Evolutionary conservation across 2,113 vertebrate species (phyloP).

Genomic region (Bagarius yarrelli): DNA sequence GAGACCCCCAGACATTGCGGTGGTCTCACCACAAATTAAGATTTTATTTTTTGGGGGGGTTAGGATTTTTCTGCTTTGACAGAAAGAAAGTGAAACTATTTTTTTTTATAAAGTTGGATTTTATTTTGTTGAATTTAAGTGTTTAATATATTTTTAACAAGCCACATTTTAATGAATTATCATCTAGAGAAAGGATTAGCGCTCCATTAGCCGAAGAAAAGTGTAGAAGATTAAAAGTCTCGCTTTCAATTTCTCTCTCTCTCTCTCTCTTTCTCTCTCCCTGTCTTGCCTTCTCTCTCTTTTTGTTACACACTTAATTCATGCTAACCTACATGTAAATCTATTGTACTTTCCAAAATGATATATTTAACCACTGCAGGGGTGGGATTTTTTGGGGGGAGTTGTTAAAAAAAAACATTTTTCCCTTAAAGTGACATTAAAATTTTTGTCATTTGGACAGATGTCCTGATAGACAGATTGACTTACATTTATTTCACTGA

Average conservation of each 20-base stretch:
- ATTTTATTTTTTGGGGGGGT: no score
- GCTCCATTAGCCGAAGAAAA: background rate
- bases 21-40: slow-evolving; percentile 10
- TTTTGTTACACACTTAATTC: background rate
- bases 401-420: background rate
- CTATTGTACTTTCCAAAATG: background rate
- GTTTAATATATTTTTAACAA: background rate
- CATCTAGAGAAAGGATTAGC: background rate
- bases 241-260: background rate
- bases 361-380: background rate
- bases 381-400: background rate
- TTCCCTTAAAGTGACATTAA: background rate
- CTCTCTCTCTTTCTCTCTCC: no score
- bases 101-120: no score
- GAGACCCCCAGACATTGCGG: background rate
- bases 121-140: background rate
- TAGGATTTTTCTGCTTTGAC: background rate
- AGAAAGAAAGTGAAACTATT: no score
- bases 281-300: no score
- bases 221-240: background rate
- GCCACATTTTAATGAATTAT: background rate
- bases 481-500: no score
- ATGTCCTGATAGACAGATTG: no score
- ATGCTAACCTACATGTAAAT: background rate
- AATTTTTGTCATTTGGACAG: no score